Evolutionary conservation across 2,797 vertebrate genomes (phyloP).

Genomic region (Petrocephalus sullivani): DNA sequence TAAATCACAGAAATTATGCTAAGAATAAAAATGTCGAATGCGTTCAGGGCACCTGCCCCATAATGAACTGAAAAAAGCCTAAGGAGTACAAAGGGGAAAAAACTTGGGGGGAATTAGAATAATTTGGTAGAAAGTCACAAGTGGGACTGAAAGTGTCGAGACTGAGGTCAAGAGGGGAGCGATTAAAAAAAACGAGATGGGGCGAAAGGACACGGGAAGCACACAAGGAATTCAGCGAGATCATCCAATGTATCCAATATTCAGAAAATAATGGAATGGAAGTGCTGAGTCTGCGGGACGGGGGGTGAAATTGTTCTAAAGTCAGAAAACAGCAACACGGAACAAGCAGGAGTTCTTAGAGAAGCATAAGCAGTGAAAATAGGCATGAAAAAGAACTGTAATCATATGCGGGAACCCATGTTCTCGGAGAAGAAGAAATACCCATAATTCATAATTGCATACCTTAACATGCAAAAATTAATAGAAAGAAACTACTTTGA

Average conservation of each 20-base stretch:
- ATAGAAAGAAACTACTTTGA: neutral
- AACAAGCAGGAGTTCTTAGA: too few relatives aligned
- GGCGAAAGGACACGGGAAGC: neutral
- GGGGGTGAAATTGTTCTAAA: too few relatives aligned
- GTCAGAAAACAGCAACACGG: too few relatives aligned
- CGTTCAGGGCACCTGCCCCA: neutral
- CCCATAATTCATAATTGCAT: neutral
- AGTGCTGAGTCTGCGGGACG: neutral
- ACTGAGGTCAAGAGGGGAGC: neutral
- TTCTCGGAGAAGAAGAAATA: neutral
- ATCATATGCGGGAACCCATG: neutral
- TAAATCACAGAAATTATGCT: neutral
- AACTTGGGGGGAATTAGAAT: neutral
- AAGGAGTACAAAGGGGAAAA: neutral
- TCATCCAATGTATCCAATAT: neutral
- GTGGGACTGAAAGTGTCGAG: neutral
- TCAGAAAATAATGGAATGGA: neutral
- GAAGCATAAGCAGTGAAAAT: too few relatives aligned
- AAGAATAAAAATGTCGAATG: neutral
- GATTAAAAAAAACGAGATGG: neutral
- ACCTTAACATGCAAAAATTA: neutral
- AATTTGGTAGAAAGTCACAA: neutral
- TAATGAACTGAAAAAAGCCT: neutral
- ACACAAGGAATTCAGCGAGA: neutral
- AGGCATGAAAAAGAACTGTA: neutral